These are phyloP conservation scores for Gymnorhina tibicen DNA, from an alignment of 2,113 vertebrate genomes.

Conservation along the genomic window DNA sequence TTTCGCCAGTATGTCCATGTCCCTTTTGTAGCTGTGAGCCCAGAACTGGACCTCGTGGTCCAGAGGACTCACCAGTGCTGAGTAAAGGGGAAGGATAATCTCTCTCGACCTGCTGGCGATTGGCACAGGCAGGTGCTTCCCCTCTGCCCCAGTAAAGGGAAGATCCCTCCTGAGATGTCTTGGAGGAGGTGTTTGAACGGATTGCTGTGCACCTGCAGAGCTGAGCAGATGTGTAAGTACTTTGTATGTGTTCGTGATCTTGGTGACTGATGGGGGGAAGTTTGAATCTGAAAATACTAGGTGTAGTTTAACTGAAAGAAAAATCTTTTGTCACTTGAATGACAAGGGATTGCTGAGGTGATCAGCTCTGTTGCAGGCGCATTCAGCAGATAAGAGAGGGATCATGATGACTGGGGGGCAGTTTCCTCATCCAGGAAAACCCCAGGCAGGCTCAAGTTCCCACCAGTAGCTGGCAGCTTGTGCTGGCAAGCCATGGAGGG, in stretches of 20 bases:
- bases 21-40: not conserved
- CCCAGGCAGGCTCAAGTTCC: not conserved
- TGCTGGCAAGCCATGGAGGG: not conserved
- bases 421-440: not conserved
- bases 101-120: not conserved
- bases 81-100: not conserved
- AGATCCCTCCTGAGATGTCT: not conserved
- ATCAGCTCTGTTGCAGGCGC: not conserved
- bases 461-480: not conserved
- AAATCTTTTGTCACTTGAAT: not conserved
- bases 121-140: not conserved
- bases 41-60: not conserved
- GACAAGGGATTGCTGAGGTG: not conserved
- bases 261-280: not conserved
- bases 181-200: not conserved
- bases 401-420: rapidly evolving
- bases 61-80: not conserved
- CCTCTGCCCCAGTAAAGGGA: not conserved
- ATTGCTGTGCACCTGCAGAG: not conserved
- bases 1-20: not conserved
- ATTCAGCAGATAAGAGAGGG: not conserved
- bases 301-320: not conserved
- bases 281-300: not conserved
- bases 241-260: not conserved
- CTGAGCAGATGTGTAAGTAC: not conserved